Percentiles rank a stretch among this genome's conserved stretches.
These are phyloP conservation scores for Formicarius rufipectus DNA, from an alignment of 2,113 vertebrate species.

Conservation along the genomic window DNA sequence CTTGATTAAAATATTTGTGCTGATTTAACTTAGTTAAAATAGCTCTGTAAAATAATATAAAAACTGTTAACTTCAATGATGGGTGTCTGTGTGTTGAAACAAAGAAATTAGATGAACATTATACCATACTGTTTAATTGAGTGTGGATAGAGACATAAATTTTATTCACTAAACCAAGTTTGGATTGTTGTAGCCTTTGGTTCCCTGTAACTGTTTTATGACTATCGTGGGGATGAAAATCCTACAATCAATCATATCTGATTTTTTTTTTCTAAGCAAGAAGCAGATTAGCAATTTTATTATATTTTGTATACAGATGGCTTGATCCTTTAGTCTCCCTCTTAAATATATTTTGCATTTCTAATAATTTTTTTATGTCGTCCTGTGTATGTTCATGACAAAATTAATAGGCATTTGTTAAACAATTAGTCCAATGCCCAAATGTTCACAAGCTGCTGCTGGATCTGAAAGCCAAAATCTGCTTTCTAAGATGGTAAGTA, in stretches of 20 bases:
- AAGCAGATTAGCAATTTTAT: not conserved
- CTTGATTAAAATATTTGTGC: not conserved
- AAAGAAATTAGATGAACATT: not conserved
- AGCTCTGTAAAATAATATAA: not conserved
- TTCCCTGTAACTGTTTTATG: not conserved
- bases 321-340: not conserved
- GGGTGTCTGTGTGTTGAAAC: not conserved
- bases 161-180: not conserved
- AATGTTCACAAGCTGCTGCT: not conserved
- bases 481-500: not conserved
- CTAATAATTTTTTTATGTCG: not conserved
- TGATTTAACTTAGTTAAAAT: not conserved
- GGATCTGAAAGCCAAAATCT: not conserved
- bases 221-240: not conserved
- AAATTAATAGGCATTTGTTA: not conserved
- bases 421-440: not conserved
- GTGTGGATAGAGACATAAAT: not conserved
- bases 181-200: not conserved
- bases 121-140: not conserved
- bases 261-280: not conserved
- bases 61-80: not conserved
- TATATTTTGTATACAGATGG: not conserved
- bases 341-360: not conserved
- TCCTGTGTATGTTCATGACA: not conserved
- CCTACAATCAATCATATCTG: not conserved